Evolutionary conservation across 2,113 vertebrate genomes (phyloP).

Genomic region (Dissostichus mawsoni): DNA sequence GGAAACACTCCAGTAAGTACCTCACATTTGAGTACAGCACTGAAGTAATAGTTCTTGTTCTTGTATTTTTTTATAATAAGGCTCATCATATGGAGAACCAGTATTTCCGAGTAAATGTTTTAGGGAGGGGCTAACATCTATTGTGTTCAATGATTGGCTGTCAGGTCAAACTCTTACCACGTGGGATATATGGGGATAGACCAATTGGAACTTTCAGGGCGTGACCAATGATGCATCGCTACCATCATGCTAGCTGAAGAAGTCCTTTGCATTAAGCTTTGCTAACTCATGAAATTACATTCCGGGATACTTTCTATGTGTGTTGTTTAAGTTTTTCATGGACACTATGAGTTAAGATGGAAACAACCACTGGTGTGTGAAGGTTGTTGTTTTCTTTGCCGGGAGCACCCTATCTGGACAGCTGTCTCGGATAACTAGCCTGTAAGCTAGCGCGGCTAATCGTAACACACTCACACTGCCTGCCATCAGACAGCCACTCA

Average conservation of each 20-base stretch:
- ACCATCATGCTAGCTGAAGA: slow-evolving; percentile 62
- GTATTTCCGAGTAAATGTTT: neutral
- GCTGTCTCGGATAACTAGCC: slow-evolving; percentile 39
- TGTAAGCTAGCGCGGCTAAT: slow-evolving; percentile 61
- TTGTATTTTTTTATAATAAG: slow-evolving; percentile 19
- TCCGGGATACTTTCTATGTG: neutral
- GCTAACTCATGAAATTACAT: slow-evolving; percentile 35
- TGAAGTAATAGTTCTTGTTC: too few species aligned
- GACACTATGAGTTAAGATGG: slow-evolving; percentile 45
- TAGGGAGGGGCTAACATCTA: slow-evolving; percentile 1
- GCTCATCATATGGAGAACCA: neutral
- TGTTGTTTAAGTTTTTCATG: neutral
- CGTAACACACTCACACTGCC: neutral
- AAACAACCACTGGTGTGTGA: slow-evolving; percentile 35
- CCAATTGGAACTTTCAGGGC: slow-evolving; percentile 60
- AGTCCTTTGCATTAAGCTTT: slow-evolving; percentile 46
- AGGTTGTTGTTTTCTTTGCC: slow-evolving; percentile 13
- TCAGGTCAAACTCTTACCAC: slow-evolving; percentile 16
- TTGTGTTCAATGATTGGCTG: slow-evolving; percentile 46
- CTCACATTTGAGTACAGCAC: too few species aligned
- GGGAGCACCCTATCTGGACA: slow-evolving; percentile 19
- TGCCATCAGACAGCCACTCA: slow-evolving; percentile 24
- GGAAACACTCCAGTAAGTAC: too few species aligned
- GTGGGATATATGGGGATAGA: neutral
- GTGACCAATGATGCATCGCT: slow-evolving; percentile 42